Base-by-base conservation (phyloP, 2,113 vertebrate species). In the Leucopsar rothschildi region DNA sequence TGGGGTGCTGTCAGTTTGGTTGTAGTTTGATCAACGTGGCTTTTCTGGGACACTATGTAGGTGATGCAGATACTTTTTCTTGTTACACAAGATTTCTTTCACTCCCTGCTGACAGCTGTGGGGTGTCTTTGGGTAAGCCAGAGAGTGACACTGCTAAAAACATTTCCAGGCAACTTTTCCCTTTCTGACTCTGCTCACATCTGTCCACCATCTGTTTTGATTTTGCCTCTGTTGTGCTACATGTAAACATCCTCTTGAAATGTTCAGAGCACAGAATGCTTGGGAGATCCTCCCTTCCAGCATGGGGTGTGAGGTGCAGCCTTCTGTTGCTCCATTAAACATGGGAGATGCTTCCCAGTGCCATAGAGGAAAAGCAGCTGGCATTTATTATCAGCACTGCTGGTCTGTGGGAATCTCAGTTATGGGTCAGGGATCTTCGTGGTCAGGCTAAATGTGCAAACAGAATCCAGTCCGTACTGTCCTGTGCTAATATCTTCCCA, bases 181-280 rank as follows among this genome's bases (percentile, higher is more conserved):
- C 71, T 90, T 91, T 88, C 60, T 60, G 65, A 39, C 35, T 73
- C 40, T 1, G 1, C 20, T 82, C 72, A 57, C 91, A 92, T 93
- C 85, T 95, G 89, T 79, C 83, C 60, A 21, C 86, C 83, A 91
- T 75, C 83, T 95, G 83, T 57, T 95, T 82, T 64, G 60, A 70
- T 90, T 92, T 92, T 75, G 6, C 42, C 44, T 86, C 79, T 88
- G 75, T 84, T 66, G 8, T 63, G 59, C 47, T 66, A 21, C n/a
- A 52, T 71, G 73, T 89, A 91, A 95, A 84, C 53, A 89, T 86
- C 64, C 23, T 88, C 80, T 85, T 44, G n/a, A 71, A 91, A 53
- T 3, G 4, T 73, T 60, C 2, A 1, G 45, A 56, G 31, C 68
- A 61, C 0, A 1, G 59, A 75, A 65, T 52, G 27, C 75, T 47